Evolutionary conservation across 2,113 vertebrate genomes (phyloP).

Genomic region (Mastomys coucha): DNA sequence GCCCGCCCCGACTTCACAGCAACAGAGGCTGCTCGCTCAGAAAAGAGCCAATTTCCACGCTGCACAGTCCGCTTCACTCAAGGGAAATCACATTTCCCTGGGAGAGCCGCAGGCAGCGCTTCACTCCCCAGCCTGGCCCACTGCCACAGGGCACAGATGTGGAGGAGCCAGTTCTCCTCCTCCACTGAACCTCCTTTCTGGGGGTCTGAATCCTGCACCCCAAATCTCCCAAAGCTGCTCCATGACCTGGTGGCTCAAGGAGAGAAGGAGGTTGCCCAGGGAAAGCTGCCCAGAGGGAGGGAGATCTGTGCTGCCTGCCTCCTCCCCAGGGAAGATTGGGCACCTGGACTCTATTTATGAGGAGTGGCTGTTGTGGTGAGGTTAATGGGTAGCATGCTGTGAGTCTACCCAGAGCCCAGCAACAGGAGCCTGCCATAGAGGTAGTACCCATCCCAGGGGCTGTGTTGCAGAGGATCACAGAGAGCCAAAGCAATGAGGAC

Average conservation of each 20-base stretch:
- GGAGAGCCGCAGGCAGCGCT: constrained; percentile 68
- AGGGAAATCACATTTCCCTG: constrained; percentile 80
- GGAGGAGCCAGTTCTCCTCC: background rate
- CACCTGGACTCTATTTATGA: background rate
- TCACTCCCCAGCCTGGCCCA: constrained; percentile 72
- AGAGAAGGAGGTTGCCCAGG: background rate
- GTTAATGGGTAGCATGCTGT: background rate
- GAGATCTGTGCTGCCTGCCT: background rate
- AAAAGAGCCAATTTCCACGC: constrained; percentile 85
- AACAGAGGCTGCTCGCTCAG: constrained; percentile 65
- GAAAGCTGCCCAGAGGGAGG: background rate
- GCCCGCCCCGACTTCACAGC: constrained; percentile 53
- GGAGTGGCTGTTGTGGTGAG: background rate
- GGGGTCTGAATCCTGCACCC: background rate
- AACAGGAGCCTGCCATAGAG: background rate
- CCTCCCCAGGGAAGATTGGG: background rate
- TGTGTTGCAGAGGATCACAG: background rate
- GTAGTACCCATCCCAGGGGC: background rate
- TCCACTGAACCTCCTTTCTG: rapidly evolving
- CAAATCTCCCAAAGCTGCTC: background rate
- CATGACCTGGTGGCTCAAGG: background rate
- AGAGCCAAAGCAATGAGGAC: background rate
- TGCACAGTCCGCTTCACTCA: constrained; percentile 84
- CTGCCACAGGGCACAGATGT: constrained; percentile 75
- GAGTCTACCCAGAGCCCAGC: background rate